phyloP scores from a whole-genome alignment of 2,888 invertebrate genomes.

The Keiferia lycopersicella region DNA sequence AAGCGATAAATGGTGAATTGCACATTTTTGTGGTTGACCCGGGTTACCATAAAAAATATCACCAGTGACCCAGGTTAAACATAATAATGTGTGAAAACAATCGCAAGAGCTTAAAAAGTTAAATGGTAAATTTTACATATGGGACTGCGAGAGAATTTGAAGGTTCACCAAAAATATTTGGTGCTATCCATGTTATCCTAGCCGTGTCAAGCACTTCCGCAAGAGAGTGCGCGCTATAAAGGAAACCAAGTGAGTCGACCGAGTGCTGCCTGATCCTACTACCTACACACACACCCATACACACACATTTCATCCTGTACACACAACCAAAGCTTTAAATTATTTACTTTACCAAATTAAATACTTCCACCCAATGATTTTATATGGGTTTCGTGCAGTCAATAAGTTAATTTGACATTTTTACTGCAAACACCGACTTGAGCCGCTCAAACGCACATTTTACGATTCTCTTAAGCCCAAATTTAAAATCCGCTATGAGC shows the following conservation, averaged over 20 bases:
- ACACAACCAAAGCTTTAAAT: not conserved
- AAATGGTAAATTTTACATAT: no score
- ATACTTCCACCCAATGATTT: not conserved
- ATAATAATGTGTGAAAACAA: no score
- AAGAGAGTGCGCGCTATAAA: slow-evolving; percentile 68
- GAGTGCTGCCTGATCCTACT: slow-evolving; percentile 65
- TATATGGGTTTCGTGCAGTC: no score
- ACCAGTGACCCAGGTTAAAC: no score
- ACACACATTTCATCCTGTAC: not conserved
- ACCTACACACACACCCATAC: slow-evolving; percentile 43
- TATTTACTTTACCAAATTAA: not conserved
- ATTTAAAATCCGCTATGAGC: slow-evolving; percentile 1
- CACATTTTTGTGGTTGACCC: no score
- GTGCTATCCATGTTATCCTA: slow-evolving; percentile 45
- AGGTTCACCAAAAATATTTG: no score
- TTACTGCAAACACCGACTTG: not conserved
- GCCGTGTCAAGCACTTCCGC: slow-evolving; percentile 62
- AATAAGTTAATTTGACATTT: not conserved
- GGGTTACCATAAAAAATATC: no score
- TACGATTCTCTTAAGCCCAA: not conserved
- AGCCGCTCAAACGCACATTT: not conserved
- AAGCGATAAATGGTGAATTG: no score
- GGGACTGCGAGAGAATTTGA: no score
- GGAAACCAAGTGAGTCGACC: slow-evolving; percentile 62
- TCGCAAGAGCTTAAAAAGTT: no score